A percentile compares a stretch with the other conserved stretches of the same genome.
Evolutionary conservation across 1,140 invertebrate genomes (phyloP).

Genomic region (Orussus abietinus): DNA sequence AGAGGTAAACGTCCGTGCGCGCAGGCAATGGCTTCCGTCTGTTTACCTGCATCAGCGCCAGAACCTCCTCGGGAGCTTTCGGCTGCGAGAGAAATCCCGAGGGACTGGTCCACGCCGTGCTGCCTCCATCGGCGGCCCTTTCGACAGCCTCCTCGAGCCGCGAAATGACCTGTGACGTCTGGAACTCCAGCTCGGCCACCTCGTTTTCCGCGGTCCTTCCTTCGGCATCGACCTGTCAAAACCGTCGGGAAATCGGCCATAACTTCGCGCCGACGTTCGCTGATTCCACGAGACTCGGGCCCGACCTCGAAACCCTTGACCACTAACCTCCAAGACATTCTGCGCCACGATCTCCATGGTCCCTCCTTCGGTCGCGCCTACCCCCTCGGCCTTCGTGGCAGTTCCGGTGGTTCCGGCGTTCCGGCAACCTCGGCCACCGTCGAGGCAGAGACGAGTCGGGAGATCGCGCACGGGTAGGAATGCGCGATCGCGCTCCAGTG

Average conservation of each 20-base stretch:
- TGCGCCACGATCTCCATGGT: constrained; percentile 42
- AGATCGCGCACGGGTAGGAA: too few species aligned
- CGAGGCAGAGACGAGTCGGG: too few species aligned
- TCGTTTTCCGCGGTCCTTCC: constrained; percentile 24
- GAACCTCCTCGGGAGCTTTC: constrained; percentile 44
- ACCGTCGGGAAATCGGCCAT: constrained; percentile 22
- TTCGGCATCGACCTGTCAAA: constrained; percentile 50
- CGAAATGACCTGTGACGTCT: constrained; percentile 64
- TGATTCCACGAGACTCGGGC: too few species aligned
- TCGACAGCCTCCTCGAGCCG: constrained; percentile 61
- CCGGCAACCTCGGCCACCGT: not conserved
- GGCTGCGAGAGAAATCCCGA: constrained; percentile 45
- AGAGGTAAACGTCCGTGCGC: not conserved
- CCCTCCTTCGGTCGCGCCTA: constrained; percentile 39
- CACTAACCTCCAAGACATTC: constrained; percentile 43
- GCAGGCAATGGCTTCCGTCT: constrained; percentile 17
- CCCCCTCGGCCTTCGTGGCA: constrained; percentile 55
- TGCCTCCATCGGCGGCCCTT: constrained; percentile 50
- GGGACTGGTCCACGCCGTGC: constrained; percentile 48
- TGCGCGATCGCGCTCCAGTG: too few species aligned
- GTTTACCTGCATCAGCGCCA: constrained; percentile 48
- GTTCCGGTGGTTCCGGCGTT: constrained; percentile 35
- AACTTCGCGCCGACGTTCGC: constrained; percentile 9
- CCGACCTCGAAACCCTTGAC: constrained; percentile 2
- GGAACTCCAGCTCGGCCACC: constrained; percentile 60